These are phyloP conservation scores for Trichonephila clavipes DNA, from an alignment of 1,140 invertebrate species.

Conservation along the genomic window DNA sequence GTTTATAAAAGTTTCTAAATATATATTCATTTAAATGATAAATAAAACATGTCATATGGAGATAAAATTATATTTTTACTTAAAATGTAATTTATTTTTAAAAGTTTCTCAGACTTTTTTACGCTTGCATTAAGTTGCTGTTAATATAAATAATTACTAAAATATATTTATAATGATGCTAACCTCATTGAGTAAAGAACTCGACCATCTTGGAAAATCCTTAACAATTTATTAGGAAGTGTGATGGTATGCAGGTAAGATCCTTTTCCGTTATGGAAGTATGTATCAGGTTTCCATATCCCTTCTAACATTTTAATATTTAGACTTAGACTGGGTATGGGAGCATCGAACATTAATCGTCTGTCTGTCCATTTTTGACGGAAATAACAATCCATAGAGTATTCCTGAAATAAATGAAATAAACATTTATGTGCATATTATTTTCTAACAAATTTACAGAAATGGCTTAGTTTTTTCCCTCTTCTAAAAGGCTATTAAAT, in stretches of 20 bases:
- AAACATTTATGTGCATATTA: background rate
- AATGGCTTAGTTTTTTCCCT: too few species aligned
- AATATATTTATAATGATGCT: background rate
- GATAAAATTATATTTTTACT: too few species aligned
- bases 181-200: slow-evolving; percentile 97
- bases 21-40: too few species aligned
- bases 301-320: slow-evolving; percentile 79
- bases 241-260: slow-evolving; percentile 92
- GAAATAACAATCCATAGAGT: slow-evolving; percentile 79
- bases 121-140: too few species aligned
- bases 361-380: slow-evolving; percentile 79
- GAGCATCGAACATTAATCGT: slow-evolving; percentile 78
- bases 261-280: slow-evolving; percentile 81
- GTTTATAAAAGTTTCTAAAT: too few species aligned
- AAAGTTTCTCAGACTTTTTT: too few species aligned
- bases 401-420: slow-evolving; percentile 77
- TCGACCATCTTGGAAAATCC: slow-evolving; percentile 90
- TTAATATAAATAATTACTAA: too few species aligned
- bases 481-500: too few species aligned
- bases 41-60: too few species aligned
- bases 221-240: slow-evolving; percentile 94
- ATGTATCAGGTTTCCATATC: slow-evolving; percentile 79
- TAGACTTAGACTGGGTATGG: slow-evolving; percentile 76
- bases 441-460: too few species aligned
- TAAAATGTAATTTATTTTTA: too few species aligned